Evolutionary conservation across 2,797 vertebrate species (phyloP), one percentile per base, ranked within the genome.

Genomic region (Buphagus erythrorhynchus): DNA sequence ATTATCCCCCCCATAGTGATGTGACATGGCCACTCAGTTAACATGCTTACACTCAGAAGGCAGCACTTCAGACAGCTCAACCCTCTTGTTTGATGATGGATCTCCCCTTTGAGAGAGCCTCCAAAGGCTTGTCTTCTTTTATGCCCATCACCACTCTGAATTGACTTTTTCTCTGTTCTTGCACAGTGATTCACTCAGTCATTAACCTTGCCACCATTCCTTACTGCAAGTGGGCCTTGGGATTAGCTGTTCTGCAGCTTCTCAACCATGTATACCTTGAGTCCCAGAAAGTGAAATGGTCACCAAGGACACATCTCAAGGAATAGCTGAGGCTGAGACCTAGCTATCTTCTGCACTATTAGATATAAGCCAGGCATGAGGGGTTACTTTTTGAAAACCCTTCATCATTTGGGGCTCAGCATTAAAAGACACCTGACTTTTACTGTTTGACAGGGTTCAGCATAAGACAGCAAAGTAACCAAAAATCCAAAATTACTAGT

Each of bases 1-100:
- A 28, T 11, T 10, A 4, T 12, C 5, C 12, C 13, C 22, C 2
- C 5, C 4, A 3, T 6, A 52, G 29, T 9, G 14, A 8, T 26
- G 9, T 74, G 49, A 46, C 1, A 0, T 10, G 17, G 33, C 31
- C 48, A 51, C 51, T 16, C 8, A 72, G 4, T 48, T 46, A 54
- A 36, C 10, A 54, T 1, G 1, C 9, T 51, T 59, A 11, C 14
- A 16, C 31, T 52, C 31, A 42, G 33, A 57, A 49, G 14, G 20
- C 35, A 77, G 15, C 29, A 35, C 18, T 78, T 84, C 8, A 82
- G 58, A 43, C 28, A 19, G 5, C n/a, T 57, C 46, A 72, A 17
- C 3, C 18, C 31, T 52, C 82, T 33, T 54, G 6, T 66, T 46
- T 65, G 54, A 38, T 40, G 33, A 55, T 36, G 10, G 25, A 40